A percentile compares a stretch with the other conserved stretches of the same genome.
Conservation (phyloP, 1,140 invertebrate species). For the Phortica variegata region DNA sequence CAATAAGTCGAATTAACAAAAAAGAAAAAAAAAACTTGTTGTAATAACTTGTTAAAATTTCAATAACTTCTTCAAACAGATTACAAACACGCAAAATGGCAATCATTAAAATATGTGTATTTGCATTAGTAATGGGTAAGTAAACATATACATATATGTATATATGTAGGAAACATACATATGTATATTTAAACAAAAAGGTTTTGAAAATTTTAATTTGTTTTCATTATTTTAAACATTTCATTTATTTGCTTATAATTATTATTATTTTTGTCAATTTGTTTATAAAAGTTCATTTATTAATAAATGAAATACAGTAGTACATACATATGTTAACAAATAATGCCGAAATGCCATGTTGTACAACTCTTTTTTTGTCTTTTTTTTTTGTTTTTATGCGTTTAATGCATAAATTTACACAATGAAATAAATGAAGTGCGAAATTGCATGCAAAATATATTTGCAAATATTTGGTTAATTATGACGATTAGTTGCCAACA, state of each 20-base stretch:
- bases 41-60: slow-evolving; percentile 7
- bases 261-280: slow-evolving; percentile 17
- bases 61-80: slow-evolving; percentile 25
- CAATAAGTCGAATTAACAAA: too few relatives aligned
- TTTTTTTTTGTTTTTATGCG: too few relatives aligned
- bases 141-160: slow-evolving; percentile 25
- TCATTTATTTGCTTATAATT: slow-evolving; percentile 25
- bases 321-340: too few relatives aligned
- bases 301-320: too few relatives aligned
- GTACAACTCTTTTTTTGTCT: too few relatives aligned
- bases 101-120: slow-evolving; percentile 49
- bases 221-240: slow-evolving; percentile 19
- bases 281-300: too few relatives aligned
- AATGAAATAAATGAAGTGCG: too few relatives aligned
- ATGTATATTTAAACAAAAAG: slow-evolving; percentile 4
- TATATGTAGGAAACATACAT: slow-evolving; percentile 25
- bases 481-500: too few relatives aligned
- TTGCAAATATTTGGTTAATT: too few relatives aligned
- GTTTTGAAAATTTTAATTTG: slow-evolving; percentile 13
- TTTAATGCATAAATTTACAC: too few relatives aligned
- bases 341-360: too few relatives aligned
- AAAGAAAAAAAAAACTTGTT: slow-evolving; percentile 6
- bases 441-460: too few relatives aligned
- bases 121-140: slow-evolving; percentile 47
- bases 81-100: slow-evolving; percentile 31